Evolutionary conservation across 2,113 vertebrate genomes (phyloP).

Genomic region (Salvelinus sp.): DNA sequence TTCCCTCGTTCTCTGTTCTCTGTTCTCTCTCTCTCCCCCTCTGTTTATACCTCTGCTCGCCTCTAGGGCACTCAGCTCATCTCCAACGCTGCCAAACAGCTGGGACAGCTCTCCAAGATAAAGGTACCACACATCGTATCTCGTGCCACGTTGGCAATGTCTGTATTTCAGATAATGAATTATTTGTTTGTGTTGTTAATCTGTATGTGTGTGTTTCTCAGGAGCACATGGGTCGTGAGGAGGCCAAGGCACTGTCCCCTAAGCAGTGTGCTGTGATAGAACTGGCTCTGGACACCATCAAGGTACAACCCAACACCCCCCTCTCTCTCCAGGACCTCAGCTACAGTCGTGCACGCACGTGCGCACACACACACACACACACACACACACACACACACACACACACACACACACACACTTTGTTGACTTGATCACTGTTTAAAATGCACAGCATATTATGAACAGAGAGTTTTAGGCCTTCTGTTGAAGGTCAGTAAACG

Average conservation of each 20-base stretch:
- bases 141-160: not conserved
- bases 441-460: not conserved
- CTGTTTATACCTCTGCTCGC: conserved; percentile 18
- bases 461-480: not conserved
- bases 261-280: conserved; percentile 97
- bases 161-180: not conserved
- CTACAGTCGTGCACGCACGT: no score
- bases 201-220: conserved; percentile 44
- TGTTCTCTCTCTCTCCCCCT: conserved; percentile 28
- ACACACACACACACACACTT: not conserved
- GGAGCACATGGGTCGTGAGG: conserved; percentile 98
- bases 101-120: conserved; percentile 95
- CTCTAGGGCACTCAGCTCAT: conserved; percentile 96
- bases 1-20: not conserved
- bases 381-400: no score
- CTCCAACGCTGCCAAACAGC: conserved; percentile 96
- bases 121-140: conserved; percentile 77
- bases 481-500: not conserved
- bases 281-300: conserved; percentile 95
- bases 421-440: not conserved
- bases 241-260: conserved; percentile 93
- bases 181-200: not conserved
- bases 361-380: no score
- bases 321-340: not conserved
- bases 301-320: conserved; percentile 71